A percentile compares a stretch with the other conserved stretches of the same genome.
Conservation (phyloP, 2,888 invertebrate genomes). For the Drosophila differens region DNA sequence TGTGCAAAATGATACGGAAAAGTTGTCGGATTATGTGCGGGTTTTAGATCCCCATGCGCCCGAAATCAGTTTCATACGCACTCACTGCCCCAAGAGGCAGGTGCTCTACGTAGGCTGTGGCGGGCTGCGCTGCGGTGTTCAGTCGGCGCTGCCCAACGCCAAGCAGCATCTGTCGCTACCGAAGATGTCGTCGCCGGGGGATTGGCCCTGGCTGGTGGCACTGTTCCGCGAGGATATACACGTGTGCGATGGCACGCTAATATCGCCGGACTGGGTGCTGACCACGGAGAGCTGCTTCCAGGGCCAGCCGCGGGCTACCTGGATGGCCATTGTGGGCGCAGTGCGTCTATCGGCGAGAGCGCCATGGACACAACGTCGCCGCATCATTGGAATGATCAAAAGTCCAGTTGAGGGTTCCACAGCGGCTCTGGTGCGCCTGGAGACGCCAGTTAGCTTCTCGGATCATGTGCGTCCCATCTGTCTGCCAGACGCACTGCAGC, state of each 20-base stretch:
- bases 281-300: conserved; percentile 95
- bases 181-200: conserved; percentile 92
- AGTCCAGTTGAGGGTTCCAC: conserved; percentile 96
- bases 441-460: conserved; percentile 90
- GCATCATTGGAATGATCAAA: conserved; percentile 94
- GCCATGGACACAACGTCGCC: conserved; percentile 94
- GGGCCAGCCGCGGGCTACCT: conserved; percentile 94
- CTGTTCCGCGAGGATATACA: conserved; percentile 93
- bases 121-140: conserved; percentile 90
- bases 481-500: conserved; percentile 87
- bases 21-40: conserved; percentile 90
- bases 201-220: conserved; percentile 97
- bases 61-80: conserved; percentile 93
- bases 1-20: conserved; percentile 87
- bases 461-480: conserved; percentile 95
- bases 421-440: conserved; percentile 92
- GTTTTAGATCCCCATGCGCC: conserved; percentile 92
- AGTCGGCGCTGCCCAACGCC: conserved; percentile 86
- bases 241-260: conserved; percentile 94
- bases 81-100: conserved; percentile 90
- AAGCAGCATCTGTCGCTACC: conserved; percentile 86
- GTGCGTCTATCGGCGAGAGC: conserved; percentile 91
- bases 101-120: conserved; percentile 93
- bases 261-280: conserved; percentile 92
- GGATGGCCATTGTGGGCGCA: conserved; percentile 92